These are phyloP conservation scores for Octomys mimax DNA, from an alignment of 2,797 vertebrate genomes.

Conservation along the genomic window DNA sequence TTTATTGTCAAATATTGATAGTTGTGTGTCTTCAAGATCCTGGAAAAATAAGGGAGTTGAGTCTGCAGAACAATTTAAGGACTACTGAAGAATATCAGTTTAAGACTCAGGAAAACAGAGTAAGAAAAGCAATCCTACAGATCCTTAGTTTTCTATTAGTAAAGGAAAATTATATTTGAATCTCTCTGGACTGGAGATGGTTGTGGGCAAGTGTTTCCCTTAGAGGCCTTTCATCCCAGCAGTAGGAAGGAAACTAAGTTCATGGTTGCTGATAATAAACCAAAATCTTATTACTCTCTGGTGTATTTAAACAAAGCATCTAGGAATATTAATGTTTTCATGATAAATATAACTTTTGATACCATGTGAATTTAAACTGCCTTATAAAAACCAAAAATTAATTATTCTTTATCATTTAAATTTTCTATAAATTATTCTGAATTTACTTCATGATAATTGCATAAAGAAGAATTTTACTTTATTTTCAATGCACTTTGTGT, in stretches of 20 bases:
- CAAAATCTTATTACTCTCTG: not conserved
- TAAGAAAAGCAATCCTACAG: not conserved
- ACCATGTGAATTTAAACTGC: not conserved
- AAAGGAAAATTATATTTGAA: not conserved
- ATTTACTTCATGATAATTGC: not conserved
- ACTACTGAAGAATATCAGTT: not conserved
- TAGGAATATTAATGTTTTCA: not conserved
- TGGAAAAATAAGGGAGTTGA: not conserved
- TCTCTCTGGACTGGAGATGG: constrained; percentile 16
- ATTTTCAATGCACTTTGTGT: not conserved
- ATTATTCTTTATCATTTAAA: not conserved
- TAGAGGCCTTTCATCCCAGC: not conserved
- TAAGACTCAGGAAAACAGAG: not conserved
- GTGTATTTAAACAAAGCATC: not conserved
- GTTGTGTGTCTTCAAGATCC: not conserved
- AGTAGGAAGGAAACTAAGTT: not conserved
- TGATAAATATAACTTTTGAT: not conserved
- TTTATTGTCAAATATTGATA: not conserved
- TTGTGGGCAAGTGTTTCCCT: not conserved
- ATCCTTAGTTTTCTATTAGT: not conserved
- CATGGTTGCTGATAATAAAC: not conserved
- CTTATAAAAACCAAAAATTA: not conserved
- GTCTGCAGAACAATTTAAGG: not conserved
- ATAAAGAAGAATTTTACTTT: not conserved
- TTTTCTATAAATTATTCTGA: not conserved